Percentiles rank a stretch among this genome's conserved stretches.
These are phyloP conservation scores for Cotesia glomerata DNA, from an alignment of 1,140 invertebrate species.

Conservation along the genomic window DNA sequence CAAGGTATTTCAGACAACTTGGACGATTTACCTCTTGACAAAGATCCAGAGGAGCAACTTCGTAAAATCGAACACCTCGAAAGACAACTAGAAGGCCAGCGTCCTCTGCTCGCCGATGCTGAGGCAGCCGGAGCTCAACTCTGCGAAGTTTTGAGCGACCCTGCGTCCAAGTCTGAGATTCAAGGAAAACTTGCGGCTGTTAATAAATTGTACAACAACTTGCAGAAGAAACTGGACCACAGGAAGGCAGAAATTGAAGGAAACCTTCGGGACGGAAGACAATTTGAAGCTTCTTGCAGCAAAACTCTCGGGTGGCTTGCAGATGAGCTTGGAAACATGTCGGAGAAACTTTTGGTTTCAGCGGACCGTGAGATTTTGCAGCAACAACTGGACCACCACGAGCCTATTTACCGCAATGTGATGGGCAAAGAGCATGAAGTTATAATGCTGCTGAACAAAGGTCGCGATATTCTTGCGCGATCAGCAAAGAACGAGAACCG, in stretches of 20 bases:
- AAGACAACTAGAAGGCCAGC: slow-evolving; percentile 84
- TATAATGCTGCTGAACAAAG: slow-evolving; percentile 92
- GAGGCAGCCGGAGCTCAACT: slow-evolving; percentile 86
- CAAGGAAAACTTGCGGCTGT: slow-evolving; percentile 84
- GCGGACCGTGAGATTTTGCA: slow-evolving; percentile 83
- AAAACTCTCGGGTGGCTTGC: slow-evolving; percentile 88
- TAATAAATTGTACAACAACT: slow-evolving; percentile 81
- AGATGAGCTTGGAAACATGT: slow-evolving; percentile 76
- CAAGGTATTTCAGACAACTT: slow-evolving; percentile 85
- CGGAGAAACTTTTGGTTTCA: slow-evolving; percentile 81
- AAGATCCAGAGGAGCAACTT: slow-evolving; percentile 86
- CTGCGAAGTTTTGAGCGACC: slow-evolving; percentile 88
- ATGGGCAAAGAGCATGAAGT: slow-evolving; percentile 91
- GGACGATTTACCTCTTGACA: slow-evolving; percentile 81
- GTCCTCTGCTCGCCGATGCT: slow-evolving; percentile 84
- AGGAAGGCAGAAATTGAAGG: slow-evolving; percentile 90
- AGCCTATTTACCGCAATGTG: slow-evolving; percentile 87
- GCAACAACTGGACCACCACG: slow-evolving; percentile 86
- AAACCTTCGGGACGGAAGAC: slow-evolving; percentile 79
- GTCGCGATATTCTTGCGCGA: slow-evolving; percentile 74
- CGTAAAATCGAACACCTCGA: slow-evolving; percentile 86
- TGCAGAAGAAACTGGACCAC: slow-evolving; percentile 88
- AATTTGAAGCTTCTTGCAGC: slow-evolving; percentile 85
- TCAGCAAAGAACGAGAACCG: slow-evolving; percentile 66
- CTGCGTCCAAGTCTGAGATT: slow-evolving; percentile 87